Evolutionary conservation across 2,113 vertebrate genomes (phyloP).

Genomic region (Lycocorax pyrrhopterus): DNA sequence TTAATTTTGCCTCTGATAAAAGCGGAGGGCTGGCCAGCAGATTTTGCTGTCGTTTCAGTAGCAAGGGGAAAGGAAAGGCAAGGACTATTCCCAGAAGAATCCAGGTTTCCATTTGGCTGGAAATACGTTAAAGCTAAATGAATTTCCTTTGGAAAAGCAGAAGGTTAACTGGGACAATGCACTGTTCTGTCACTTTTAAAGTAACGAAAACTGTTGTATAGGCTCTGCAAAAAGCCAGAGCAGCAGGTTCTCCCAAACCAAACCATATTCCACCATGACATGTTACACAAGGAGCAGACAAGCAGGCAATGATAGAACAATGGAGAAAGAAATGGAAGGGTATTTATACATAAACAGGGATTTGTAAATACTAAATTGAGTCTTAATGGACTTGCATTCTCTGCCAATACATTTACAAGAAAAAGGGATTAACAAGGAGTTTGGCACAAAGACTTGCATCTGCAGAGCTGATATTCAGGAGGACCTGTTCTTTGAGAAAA

Average conservation of each 20-base stretch:
- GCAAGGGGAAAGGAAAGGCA: not conserved
- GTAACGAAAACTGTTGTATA: not conserved
- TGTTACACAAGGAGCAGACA: not conserved
- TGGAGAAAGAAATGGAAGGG: not conserved
- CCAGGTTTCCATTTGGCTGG: not conserved
- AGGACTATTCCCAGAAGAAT: not conserved
- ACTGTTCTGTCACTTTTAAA: not conserved
- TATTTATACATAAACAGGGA: not conserved
- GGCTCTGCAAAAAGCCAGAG: not conserved
- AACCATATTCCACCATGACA: not conserved
- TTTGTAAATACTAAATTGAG: constrained; percentile 14
- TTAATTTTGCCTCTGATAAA: constrained; percentile 23
- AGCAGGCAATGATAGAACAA: not conserved
- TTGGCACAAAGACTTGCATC: not conserved
- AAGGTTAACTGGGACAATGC: not conserved
- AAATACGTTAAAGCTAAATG: not conserved
- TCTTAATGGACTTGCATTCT: not conserved
- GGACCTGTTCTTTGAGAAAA: not conserved
- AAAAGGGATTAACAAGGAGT: not conserved
- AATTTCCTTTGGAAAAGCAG: not conserved
- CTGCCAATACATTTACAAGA: not conserved
- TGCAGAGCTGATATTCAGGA: not conserved
- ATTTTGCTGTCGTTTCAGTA: not conserved
- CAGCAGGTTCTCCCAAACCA: not conserved
- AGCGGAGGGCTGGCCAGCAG: not conserved